phyloP scores from a whole-genome alignment of 2,113 vertebrate genomes.

The Arvicanthis niloticus region DNA sequence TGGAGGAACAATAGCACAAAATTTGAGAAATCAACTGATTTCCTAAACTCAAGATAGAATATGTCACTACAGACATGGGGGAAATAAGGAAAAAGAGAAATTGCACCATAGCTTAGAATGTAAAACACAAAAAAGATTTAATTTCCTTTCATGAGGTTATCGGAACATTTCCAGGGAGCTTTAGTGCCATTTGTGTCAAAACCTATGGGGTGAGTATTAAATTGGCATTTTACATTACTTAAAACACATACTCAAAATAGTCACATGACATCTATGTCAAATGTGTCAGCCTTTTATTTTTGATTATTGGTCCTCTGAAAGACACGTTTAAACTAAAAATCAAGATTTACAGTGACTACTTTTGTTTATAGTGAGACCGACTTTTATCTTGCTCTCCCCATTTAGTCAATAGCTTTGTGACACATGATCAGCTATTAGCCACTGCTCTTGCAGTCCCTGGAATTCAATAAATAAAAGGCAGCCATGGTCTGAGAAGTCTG shows the following conservation, averaged over 20 bases:
- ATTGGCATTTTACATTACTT: not conserved
- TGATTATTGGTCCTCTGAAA: not conserved
- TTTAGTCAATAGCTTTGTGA: constrained; percentile 43
- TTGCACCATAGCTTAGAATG: not conserved
- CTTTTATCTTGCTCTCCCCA: constrained; percentile 14
- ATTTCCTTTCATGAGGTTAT: not conserved
- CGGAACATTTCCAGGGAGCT: not conserved
- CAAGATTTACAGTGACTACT: not conserved
- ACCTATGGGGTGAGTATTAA: not conserved
- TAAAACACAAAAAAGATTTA: not conserved
- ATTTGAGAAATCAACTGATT: not conserved
- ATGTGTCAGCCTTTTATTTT: not conserved
- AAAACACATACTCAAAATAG: not conserved
- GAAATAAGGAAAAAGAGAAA: not conserved
- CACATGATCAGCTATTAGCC: constrained; percentile 14
- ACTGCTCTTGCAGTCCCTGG: not conserved
- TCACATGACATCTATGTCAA: not conserved
- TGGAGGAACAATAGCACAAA: not conserved
- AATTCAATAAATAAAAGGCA: constrained; percentile 62
- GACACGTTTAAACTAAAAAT: constrained; percentile 37
- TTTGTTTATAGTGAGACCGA: constrained; percentile 22
- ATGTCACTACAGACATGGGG: not conserved
- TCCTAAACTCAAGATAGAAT: not conserved
- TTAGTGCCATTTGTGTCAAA: not conserved
- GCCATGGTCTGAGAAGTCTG: constrained; percentile 20